Evolutionary conservation across 1,140 invertebrate genomes (phyloP).

Genomic region (Oreohelix idahoensis): DNA sequence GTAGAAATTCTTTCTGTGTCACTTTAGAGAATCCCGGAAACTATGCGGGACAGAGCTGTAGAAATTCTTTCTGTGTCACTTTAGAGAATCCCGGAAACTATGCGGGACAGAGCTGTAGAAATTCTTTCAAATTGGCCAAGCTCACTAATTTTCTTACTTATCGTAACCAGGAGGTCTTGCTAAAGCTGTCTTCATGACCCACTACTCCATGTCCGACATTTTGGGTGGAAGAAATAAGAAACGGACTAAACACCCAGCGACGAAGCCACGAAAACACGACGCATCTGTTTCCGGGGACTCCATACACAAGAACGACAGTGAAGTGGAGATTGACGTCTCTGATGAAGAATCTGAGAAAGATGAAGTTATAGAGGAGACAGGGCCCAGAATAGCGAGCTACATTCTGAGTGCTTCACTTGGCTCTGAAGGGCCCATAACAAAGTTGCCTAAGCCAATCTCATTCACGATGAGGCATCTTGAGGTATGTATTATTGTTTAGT

Average conservation of each 20-base stretch:
- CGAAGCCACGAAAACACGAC: background rate
- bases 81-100: too few relatives aligned
- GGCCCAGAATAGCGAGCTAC: slow-evolving; percentile 50
- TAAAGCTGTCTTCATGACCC: slow-evolving; percentile 92
- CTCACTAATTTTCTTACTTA: too few relatives aligned
- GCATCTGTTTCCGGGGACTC: background rate
- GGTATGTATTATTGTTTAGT: slow-evolving; percentile 39
- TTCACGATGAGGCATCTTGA: slow-evolving; percentile 58
- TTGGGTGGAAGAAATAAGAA: slow-evolving; percentile 68
- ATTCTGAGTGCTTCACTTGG: slow-evolving; percentile 61
- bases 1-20: too few relatives aligned
- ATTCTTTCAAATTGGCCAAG: too few relatives aligned
- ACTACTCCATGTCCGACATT: slow-evolving; percentile 90
- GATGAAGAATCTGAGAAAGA: slow-evolving; percentile 2
- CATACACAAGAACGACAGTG: slow-evolving; percentile 5
- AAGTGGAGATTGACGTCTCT: slow-evolving; percentile 7
- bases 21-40: too few relatives aligned
- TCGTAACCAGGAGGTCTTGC: slow-evolving; percentile 78
- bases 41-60: too few relatives aligned
- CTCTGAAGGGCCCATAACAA: background rate
- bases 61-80: too few relatives aligned
- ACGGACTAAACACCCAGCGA: background rate
- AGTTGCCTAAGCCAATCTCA: slow-evolving; percentile 54
- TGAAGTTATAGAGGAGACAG: background rate
- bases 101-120: too few relatives aligned